phyloP scores from a whole-genome alignment of 1,140 invertebrate genomes.

The Sycophila sp. region DNA sequence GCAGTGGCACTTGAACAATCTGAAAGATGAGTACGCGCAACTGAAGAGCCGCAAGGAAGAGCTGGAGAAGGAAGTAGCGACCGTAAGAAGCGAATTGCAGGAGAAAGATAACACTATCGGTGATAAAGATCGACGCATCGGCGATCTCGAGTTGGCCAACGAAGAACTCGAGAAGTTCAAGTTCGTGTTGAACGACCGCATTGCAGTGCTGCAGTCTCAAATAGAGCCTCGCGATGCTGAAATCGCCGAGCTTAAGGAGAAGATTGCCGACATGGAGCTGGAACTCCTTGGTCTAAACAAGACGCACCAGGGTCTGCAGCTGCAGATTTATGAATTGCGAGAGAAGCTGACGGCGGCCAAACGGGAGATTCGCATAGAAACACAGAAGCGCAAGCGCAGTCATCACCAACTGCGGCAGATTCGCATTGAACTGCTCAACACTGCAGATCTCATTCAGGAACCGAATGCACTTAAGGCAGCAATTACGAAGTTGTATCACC shows the following conservation, averaged over 20 bases:
- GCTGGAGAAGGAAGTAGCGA: slow-evolving; percentile 79
- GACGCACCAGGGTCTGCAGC: slow-evolving; percentile 72
- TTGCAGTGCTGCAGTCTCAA: slow-evolving; percentile 84
- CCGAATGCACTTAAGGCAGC: slow-evolving; percentile 79
- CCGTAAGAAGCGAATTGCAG: slow-evolving; percentile 79
- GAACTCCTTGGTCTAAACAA: slow-evolving; percentile 79
- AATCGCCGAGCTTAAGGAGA: slow-evolving; percentile 82
- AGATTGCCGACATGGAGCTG: slow-evolving; percentile 79
- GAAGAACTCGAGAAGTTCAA: slow-evolving; percentile 91
- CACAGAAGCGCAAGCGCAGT: slow-evolving; percentile 71
- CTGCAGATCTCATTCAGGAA: slow-evolving; percentile 80
- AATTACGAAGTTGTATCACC: slow-evolving; percentile 80
- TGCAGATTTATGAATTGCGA: slow-evolving; percentile 77
- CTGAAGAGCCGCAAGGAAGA: slow-evolving; percentile 75
- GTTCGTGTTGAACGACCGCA: slow-evolving; percentile 89
- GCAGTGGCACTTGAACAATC: slow-evolving; percentile 71
- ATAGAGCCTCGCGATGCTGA: slow-evolving; percentile 84
- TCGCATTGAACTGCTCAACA: slow-evolving; percentile 80
- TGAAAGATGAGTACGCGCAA: slow-evolving; percentile 74
- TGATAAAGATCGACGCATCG: slow-evolving; percentile 86
- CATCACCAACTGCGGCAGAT: slow-evolving; percentile 78
- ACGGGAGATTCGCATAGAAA: slow-evolving; percentile 76
- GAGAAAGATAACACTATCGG: slow-evolving; percentile 84
- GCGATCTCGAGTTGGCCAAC: slow-evolving; percentile 84
- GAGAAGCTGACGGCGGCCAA: slow-evolving; percentile 80